Evolutionary conservation across 2,888 invertebrate species (phyloP), one percentile per base, ranked within the genome.

Genomic region (Sinopyrophorus schimmeli): DNA sequence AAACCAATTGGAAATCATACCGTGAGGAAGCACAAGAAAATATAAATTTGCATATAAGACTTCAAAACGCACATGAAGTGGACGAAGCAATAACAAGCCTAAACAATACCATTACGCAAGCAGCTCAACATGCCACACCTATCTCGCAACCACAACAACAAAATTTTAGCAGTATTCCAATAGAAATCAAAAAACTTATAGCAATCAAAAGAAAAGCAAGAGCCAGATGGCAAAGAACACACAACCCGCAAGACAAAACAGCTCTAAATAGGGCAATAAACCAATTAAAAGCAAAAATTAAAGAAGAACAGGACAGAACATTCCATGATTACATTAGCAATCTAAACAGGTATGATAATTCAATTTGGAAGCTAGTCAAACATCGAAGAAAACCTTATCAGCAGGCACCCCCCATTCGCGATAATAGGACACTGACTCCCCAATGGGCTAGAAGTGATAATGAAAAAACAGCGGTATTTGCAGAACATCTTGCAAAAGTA

Each of bases 161-260:
- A 11, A 7, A 27, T 11, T n/a, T n/a, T n/a, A n/a, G n/a, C n/a
- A n/a, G n/a, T 12, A 2, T 27, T 4, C 27, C 11, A 7, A 3
- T 27, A 3, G 27, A 27, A 27, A 27, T 27, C 12, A 14, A 27
- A 9, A 27, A 27, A 9, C 26, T 27, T 11, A 9, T 4, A 27
- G 27, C 12, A 2, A 12, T 11, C 3, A 27, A 27, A 5, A 27
- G 27, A 14, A 3, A 5, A 27, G 9, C 27, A 5, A 3, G 5
- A 27, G 27, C 27, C 9, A 27, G 5, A 27, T 14, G 27, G 3
- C 12, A 27, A 11, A 27, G 27, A 27, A 14, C 11, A 3, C 27
- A 27, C 11, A 9, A 3, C 3, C 27, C 12, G 9, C 12, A 10
- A 2, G 27, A 27, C 10, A 27, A 9, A 27, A 27, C 5, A 7